Evolutionary conservation across 2,113 vertebrate species (phyloP).

Genomic region (Caracal caracal): DNA sequence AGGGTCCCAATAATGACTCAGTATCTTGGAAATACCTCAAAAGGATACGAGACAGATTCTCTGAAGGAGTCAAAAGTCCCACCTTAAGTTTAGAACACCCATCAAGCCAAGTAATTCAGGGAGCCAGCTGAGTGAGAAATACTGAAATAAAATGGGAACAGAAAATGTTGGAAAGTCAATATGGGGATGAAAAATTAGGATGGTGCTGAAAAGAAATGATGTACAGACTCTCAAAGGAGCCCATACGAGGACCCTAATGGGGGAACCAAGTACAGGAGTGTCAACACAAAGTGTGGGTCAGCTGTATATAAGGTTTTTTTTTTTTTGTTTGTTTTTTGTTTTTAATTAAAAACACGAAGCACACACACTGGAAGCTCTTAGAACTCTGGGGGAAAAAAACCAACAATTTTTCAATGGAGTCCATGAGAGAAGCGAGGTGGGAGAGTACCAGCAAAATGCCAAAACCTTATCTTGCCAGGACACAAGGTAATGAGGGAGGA

Average conservation of each 20-base stretch:
- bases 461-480: constrained; percentile 64
- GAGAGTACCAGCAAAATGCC: not conserved
- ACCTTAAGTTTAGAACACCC: not conserved
- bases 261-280: not conserved
- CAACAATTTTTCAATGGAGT: constrained; percentile 26
- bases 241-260: not conserved
- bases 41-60: not conserved
- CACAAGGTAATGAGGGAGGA: constrained; percentile 62
- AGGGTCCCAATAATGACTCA: not conserved
- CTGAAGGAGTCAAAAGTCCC: not conserved
- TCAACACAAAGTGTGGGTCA: not conserved
- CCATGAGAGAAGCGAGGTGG: not conserved
- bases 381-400: not conserved
- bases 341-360: not conserved
- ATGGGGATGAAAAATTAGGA: not conserved
- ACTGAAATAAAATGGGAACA: not conserved
- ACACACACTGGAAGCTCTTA: not conserved
- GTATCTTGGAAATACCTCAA: not conserved
- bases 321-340: no score
- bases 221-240: not conserved
- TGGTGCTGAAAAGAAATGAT: not conserved
- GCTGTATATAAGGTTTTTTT: not conserved
- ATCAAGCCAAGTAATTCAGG: not conserved
- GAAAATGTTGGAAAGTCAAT: not conserved
- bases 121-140: not conserved